These are phyloP conservation scores for Caenorhabditis sp. DNA, from an alignment of 2,888 invertebrate genomes.

Conservation along the genomic window DNA sequence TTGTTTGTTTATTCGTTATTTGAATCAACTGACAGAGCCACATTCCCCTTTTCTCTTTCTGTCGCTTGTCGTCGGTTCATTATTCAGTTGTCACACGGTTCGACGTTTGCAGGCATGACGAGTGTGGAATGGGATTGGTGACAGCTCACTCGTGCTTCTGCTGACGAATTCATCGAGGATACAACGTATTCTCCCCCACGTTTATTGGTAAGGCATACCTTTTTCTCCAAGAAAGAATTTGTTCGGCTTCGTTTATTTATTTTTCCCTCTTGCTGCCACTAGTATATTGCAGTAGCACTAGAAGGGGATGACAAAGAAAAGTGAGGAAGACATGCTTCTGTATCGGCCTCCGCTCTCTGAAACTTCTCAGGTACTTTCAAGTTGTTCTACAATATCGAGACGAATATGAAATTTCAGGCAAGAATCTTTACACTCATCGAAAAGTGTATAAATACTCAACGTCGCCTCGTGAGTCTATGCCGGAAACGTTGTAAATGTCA, in stretches of 20 bases:
- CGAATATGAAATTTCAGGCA: neutral
- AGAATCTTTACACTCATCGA: slow-evolving; percentile 11
- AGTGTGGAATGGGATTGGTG: slow-evolving; percentile 25
- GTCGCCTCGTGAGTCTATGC: slow-evolving; percentile 17
- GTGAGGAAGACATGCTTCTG: neutral
- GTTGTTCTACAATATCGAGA: neutral
- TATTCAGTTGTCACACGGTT: slow-evolving; percentile 17
- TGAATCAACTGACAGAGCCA: neutral
- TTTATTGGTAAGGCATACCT: slow-evolving; percentile 23
- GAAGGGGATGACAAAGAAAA: neutral
- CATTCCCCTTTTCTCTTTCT: too few species aligned
- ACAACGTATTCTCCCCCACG: slow-evolving; percentile 30
- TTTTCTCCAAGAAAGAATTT: slow-evolving; percentile 3
- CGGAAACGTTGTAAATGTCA: neutral
- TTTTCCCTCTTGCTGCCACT: neutral
- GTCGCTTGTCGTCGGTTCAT: slow-evolving; percentile 2
- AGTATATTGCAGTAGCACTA: slow-evolving; percentile 9
- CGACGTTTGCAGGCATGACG: slow-evolving; percentile 30
- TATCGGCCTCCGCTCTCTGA: slow-evolving; percentile 1
- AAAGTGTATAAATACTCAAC: slow-evolving; percentile 18
- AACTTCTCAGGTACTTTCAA: slow-evolving; percentile 4
- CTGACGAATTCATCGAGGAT: slow-evolving; percentile 17
- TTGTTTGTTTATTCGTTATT: slow-evolving; percentile 11
- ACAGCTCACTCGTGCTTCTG: slow-evolving; percentile 6
- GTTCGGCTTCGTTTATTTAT: slow-evolving; percentile 2